Evolutionary conservation across 1,140 invertebrate genomes (phyloP).

Genomic region (Phocides pigmalion): DNA sequence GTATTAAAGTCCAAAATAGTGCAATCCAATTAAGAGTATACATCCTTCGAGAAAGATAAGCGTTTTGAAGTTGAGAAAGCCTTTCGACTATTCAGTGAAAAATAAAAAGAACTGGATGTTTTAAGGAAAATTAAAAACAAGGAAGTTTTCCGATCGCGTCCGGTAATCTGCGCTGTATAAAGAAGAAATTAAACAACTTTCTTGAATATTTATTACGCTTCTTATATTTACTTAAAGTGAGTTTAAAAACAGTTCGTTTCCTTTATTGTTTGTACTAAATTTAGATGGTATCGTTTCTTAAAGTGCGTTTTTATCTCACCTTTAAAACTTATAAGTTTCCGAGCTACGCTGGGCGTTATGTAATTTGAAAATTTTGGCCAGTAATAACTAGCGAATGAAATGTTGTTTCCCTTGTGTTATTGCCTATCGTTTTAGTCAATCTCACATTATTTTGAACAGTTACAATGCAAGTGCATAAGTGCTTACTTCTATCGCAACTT

Average conservation of each 20-base stretch:
- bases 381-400: neutral
- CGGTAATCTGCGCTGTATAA: conserved; percentile 77
- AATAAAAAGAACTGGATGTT: conserved; percentile 73
- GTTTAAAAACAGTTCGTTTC: conserved; percentile 38
- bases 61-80: conserved; percentile 76
- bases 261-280: conserved; percentile 10
- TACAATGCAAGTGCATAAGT: too few species aligned
- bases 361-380: neutral
- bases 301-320: conserved; percentile 2
- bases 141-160: conserved; percentile 77
- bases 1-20: conserved; percentile 60
- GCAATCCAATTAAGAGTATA: conserved; percentile 51
- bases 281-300: conserved; percentile 5
- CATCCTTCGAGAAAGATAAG: conserved; percentile 61
- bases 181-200: conserved; percentile 82
- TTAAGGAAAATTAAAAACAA: conserved; percentile 82
- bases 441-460: too few species aligned
- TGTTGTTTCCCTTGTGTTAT: too few species aligned
- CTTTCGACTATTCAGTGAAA: conserved; percentile 74
- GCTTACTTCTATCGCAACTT: too few species aligned
- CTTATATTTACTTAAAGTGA: conserved; percentile 67
- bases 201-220: conserved; percentile 81
- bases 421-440: too few species aligned
- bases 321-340: neutral
- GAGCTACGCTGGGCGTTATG: neutral